A percentile compares a stretch with the other conserved stretches of the same genome.
Conservation (phyloP, 2,113 vertebrate genomes). For the Hemiscyllium ocellatum region DNA sequence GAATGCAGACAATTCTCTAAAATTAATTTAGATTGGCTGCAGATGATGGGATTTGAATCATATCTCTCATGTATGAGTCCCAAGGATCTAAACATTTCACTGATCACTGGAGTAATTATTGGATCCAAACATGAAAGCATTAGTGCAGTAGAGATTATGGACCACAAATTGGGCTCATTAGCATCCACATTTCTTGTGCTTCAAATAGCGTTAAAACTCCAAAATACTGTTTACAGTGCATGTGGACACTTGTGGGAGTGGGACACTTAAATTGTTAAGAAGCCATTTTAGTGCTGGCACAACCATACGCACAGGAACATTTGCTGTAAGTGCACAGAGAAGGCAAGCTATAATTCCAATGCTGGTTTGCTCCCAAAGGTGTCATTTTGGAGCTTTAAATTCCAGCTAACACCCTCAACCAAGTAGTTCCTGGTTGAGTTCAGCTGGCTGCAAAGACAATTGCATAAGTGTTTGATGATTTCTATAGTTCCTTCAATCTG, state of each 20-base stretch:
- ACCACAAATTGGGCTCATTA: neutral
- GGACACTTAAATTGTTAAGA: neutral
- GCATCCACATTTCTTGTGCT: neutral
- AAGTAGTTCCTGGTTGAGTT: no score
- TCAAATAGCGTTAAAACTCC: neutral
- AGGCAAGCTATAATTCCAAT: neutral
- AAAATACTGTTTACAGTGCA: neutral
- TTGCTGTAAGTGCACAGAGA: neutral
- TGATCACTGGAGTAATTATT: neutral
- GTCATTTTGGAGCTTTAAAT: neutral
- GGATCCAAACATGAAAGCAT: neutral
- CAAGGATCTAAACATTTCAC: constrained; percentile 20
- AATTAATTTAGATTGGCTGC: constrained; percentile 21
- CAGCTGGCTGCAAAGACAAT: no score
- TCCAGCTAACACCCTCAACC: neutral
- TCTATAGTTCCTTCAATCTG: no score
- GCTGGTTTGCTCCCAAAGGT: neutral
- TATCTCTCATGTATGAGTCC: neutral
- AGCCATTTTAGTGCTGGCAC: neutral
- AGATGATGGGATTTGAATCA: constrained; percentile 29
- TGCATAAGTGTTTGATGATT: no score
- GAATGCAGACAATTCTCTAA: constrained; percentile 1
- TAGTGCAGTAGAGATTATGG: neutral
- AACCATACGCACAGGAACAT: neutral
- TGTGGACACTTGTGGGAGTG: no score